phyloP scores from a whole-genome alignment of 1,140 invertebrate species.

The Drosophila equinoxialis region DNA sequence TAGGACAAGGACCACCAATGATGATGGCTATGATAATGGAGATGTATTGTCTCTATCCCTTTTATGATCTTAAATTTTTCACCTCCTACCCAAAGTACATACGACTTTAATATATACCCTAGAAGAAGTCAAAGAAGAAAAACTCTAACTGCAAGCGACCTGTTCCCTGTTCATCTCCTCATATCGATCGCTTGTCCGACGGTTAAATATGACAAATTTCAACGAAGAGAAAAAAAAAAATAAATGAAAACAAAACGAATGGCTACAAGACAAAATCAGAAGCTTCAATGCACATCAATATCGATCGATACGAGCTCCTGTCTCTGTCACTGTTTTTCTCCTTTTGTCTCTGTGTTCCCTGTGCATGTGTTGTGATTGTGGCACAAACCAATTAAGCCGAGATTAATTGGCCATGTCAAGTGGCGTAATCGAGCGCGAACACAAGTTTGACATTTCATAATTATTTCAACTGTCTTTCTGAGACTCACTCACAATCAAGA shows the following conservation, averaged over 20 bases:
- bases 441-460: constrained; percentile 82
- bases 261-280: constrained; percentile 67
- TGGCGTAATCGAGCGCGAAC: constrained; percentile 81
- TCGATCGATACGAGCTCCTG: constrained; percentile 39
- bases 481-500: constrained; percentile 9
- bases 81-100: no score
- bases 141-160: not conserved
- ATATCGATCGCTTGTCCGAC: constrained; percentile 73
- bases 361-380: constrained; percentile 56
- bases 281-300: constrained; percentile 67
- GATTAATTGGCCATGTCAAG: constrained; percentile 82
- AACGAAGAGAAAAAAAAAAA: constrained; percentile 24
- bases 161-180: constrained; percentile 31
- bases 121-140: not conserved
- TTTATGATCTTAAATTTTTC: no score
- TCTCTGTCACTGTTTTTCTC: constrained; percentile 27
- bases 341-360: constrained; percentile 21
- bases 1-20: no score
- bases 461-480: constrained; percentile 70
- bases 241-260: constrained; percentile 22
- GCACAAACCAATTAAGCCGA: constrained; percentile 81
- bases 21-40: no score
- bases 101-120: not conserved
- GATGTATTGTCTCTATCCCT: no score
- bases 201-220: constrained; percentile 79